Evolutionary conservation across 2,888 invertebrate genomes (phyloP).

Genomic region (Camptogramma bilineatum): DNA sequence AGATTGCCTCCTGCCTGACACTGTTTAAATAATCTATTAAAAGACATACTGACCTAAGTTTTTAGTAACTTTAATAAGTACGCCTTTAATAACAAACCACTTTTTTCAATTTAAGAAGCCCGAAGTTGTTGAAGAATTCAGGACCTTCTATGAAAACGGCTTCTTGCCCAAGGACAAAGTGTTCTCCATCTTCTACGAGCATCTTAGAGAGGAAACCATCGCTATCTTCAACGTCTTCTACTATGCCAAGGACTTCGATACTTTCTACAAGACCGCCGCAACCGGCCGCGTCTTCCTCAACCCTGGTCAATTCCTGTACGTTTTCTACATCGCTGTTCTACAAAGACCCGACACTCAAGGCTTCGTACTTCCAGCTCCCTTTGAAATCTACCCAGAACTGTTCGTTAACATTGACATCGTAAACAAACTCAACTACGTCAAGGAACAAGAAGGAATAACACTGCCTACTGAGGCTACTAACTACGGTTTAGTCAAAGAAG

Average conservation of each 20-base stretch:
- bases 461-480: slow-evolving; percentile 62
- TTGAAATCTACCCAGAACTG: slow-evolving; percentile 88
- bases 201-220: slow-evolving; percentile 77
- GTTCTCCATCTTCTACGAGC: slow-evolving; percentile 81
- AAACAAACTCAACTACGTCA: slow-evolving; percentile 69
- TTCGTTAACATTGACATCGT: slow-evolving; percentile 87
- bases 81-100: not conserved
- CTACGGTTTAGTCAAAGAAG: slow-evolving; percentile 71
- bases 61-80: not conserved
- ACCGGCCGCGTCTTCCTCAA: slow-evolving; percentile 86
- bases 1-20: too few species aligned
- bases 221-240: slow-evolving; percentile 85
- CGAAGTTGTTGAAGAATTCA: slow-evolving; percentile 74
- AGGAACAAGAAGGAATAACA: slow-evolving; percentile 67
- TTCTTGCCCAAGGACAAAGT: slow-evolving; percentile 77
- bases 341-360: slow-evolving; percentile 86
- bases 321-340: slow-evolving; percentile 84
- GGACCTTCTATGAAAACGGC: slow-evolving; percentile 69
- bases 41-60: too few species aligned
- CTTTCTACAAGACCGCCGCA: slow-evolving; percentile 85
- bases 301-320: slow-evolving; percentile 87
- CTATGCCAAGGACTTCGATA: slow-evolving; percentile 86
- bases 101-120: slow-evolving; percentile 61
- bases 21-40: too few species aligned
- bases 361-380: slow-evolving; percentile 87